Conservation (phyloP, 1,140 invertebrate genomes). For the Bombus vancouverensis region DNA sequence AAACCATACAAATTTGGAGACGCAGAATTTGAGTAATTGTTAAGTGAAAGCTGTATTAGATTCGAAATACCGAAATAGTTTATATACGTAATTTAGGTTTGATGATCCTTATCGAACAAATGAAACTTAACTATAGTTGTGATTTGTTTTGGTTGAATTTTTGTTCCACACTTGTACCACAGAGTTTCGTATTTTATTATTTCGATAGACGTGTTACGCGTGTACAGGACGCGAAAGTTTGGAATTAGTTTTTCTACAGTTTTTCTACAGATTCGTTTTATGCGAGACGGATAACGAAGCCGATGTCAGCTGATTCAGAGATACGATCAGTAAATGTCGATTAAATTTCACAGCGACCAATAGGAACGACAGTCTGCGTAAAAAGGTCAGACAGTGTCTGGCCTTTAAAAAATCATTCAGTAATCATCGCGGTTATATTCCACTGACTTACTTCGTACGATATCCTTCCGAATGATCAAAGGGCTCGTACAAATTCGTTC, state of each 20-base stretch:
- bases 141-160: too few relatives aligned
- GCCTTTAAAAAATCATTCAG: not conserved
- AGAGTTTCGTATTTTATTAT: too few relatives aligned
- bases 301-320: not conserved
- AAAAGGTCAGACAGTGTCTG: slow-evolving; percentile 12
- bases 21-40: too few relatives aligned
- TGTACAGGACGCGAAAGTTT: not conserved
- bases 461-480: not conserved
- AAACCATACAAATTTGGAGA: too few relatives aligned
- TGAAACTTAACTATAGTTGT: too few relatives aligned
- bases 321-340: not conserved
- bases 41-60: too few relatives aligned
- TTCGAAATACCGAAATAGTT: too few relatives aligned
- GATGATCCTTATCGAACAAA: too few relatives aligned
- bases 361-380: not conserved
- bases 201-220: too few relatives aligned
- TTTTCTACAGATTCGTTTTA: not conserved
- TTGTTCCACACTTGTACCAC: too few relatives aligned
- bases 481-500: not conserved
- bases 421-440: too few relatives aligned
- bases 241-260: not conserved
- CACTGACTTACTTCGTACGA: not conserved
- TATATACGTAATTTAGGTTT: too few relatives aligned
- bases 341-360: not conserved
- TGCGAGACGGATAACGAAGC: not conserved